Evolutionary conservation across 2,888 invertebrate species (phyloP).

Genomic region (Dyspetes luteomarginatus): DNA sequence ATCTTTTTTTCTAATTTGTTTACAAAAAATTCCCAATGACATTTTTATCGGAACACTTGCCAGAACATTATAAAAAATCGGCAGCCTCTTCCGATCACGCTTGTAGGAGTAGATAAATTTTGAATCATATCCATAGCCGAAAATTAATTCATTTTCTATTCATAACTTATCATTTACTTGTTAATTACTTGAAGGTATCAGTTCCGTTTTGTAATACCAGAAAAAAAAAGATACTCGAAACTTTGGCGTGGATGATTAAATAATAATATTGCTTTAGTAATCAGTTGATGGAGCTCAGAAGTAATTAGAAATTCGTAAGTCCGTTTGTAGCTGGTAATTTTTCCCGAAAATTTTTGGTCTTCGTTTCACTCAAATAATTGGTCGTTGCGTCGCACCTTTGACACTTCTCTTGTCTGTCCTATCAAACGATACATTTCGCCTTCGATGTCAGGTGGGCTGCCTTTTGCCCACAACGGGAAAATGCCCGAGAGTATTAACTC

Average conservation of each 20-base stretch:
- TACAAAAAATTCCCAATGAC: too few relatives aligned
- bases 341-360: not conserved
- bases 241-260: not conserved
- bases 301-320: not conserved
- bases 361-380: not conserved
- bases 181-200: too few relatives aligned
- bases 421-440: not conserved
- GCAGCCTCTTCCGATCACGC: too few relatives aligned
- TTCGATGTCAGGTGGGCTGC: not conserved
- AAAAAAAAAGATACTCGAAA: not conserved
- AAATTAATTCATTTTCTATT: too few relatives aligned
- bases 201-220: not conserved
- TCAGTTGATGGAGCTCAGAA: not conserved
- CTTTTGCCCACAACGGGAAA: not conserved
- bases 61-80: too few relatives aligned
- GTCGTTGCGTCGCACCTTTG: conserved; percentile 7
- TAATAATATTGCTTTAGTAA: not conserved
- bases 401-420: not conserved
- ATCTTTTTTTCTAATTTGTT: too few relatives aligned
- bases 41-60: too few relatives aligned
- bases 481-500: not conserved
- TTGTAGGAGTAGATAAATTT: too few relatives aligned
- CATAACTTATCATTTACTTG: too few relatives aligned
- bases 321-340: not conserved
- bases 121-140: too few relatives aligned